Evolutionary conservation across 37 sponge, comb jelly and placozoan genomes (phyloP).

Genomic region (Chondrilla cf. caribensis): DNA sequence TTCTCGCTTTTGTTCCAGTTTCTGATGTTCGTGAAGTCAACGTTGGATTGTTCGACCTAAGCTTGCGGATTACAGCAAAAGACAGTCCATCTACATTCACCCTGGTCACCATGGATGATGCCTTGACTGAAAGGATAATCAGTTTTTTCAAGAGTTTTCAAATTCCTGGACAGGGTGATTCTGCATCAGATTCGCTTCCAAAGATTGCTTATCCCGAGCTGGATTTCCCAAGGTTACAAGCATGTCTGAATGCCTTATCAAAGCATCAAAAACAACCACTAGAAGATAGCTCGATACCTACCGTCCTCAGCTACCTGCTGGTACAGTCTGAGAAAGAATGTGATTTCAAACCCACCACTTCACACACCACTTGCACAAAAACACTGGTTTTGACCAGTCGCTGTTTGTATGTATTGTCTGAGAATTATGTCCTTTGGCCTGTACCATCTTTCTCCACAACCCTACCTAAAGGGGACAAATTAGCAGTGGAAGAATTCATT

Average conservation of each 20-base stretch:
- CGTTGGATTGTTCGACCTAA: slow-evolving; percentile 4
- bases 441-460: not conserved
- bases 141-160: not conserved
- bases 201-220: not conserved
- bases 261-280: not conserved
- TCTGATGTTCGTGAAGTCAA: not conserved
- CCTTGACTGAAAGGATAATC: not conserved
- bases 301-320: not conserved
- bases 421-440: slow-evolving; percentile 8
- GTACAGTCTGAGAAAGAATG: not conserved
- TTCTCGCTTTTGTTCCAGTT: not conserved
- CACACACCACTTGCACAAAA: no score
- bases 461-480: not conserved
- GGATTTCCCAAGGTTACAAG: not conserved
- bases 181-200: not conserved
- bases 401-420: not conserved
- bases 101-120: not conserved
- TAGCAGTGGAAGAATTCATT: not conserved
- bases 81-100: not conserved
- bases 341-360: not conserved
- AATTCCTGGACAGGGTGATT: not conserved
- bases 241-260: not conserved
- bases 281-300: not conserved
- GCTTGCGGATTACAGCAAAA: slow-evolving; percentile 4
- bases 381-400: not conserved